Percentiles rank a stretch among this genome's conserved stretches.
These are phyloP conservation scores for Lamprologus tigripictilis DNA, from an alignment of 2,113 vertebrate genomes.

Conservation along the genomic window DNA sequence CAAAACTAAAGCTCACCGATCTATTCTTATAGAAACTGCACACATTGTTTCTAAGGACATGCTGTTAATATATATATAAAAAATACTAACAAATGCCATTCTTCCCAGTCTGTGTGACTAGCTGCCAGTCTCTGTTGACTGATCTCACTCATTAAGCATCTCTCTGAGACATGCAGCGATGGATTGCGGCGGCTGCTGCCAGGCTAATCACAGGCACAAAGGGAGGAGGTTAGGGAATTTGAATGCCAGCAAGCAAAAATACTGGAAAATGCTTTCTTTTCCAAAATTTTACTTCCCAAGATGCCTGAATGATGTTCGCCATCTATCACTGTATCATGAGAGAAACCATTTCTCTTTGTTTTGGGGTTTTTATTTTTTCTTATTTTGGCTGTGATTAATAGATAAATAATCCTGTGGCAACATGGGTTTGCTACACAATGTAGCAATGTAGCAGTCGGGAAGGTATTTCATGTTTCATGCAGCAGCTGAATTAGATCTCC, in stretches of 20 bases:
- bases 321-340: neutral
- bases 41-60: neutral
- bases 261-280: neutral
- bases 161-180: constrained; percentile 6
- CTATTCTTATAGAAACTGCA: neutral
- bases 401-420: neutral
- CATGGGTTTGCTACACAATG: neutral
- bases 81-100: neutral
- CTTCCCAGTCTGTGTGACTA: neutral
- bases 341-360: neutral
- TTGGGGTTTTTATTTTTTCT: neutral
- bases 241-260: neutral
- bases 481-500: neutral
- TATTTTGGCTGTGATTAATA: neutral
- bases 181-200: constrained; percentile 4
- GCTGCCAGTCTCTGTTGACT: constrained; percentile 17
- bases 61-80: neutral
- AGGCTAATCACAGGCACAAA: constrained; percentile 24
- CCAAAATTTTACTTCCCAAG: neutral
- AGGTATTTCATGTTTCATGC: neutral
- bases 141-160: constrained; percentile 30
- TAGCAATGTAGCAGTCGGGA: neutral
- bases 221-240: neutral
- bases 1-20: neutral
- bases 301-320: neutral